A percentile compares a stretch with the other conserved stretches of the same genome.
phyloP scores from a whole-genome alignment of 37 sponge, comb jelly and placozoan species.

The Agelas oroides region DNA sequence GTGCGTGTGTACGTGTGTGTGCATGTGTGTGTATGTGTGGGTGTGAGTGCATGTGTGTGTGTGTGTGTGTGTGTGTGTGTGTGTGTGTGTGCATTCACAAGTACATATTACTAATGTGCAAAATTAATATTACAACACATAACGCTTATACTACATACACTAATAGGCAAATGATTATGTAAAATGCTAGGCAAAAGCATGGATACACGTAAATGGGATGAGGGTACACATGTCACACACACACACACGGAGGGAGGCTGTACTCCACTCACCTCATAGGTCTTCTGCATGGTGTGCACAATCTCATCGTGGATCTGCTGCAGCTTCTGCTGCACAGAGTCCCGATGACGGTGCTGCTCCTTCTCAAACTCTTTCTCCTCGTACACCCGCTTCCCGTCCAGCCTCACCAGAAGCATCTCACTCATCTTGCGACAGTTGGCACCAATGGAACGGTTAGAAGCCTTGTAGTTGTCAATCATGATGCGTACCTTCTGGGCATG shows the following conservation, averaged over 20 bases:
- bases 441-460: constrained; percentile 77
- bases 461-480: constrained; percentile 85
- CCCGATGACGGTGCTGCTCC: constrained; percentile 88
- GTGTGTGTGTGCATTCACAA: constrained; percentile 8
- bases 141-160: no score
- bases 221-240: no score
- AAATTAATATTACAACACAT: no score
- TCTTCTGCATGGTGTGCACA: constrained; percentile 70
- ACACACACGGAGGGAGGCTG: no score
- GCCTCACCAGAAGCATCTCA: constrained; percentile 83
- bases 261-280: constrained; percentile 59
- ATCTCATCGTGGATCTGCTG: constrained; percentile 82
- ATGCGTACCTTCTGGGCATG: constrained; percentile 80
- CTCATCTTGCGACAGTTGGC: constrained; percentile 85
- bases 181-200: no score
- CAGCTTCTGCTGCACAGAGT: constrained; percentile 56
- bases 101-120: no score
- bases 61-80: background rate
- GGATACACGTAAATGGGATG: no score
- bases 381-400: constrained; percentile 89
- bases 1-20: background rate
- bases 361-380: constrained; percentile 87
- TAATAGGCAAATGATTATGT: no score
- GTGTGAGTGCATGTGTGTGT: no score
- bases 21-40: background rate